Evolutionary conservation across 2,797 vertebrate species (phyloP).

Genomic region (Sebastes baramenuke): DNA sequence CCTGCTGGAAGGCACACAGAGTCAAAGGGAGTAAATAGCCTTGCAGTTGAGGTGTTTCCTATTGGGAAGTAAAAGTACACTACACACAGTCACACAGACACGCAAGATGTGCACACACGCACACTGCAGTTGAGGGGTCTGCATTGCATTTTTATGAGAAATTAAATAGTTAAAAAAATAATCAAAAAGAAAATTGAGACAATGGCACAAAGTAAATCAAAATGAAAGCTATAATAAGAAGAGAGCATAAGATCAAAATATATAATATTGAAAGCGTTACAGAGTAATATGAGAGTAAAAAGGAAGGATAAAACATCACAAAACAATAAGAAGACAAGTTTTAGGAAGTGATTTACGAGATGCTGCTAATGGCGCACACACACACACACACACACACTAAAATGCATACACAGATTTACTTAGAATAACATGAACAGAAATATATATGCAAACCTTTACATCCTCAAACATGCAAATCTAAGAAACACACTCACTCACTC

Average conservation of each 20-base stretch:
- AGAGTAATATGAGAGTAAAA: background rate
- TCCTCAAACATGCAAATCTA: slow-evolving; percentile 42
- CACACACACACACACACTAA: background rate
- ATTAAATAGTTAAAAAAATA: background rate
- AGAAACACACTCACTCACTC: slow-evolving; percentile 23
- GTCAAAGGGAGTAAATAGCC: slow-evolving; percentile 73
- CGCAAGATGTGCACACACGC: background rate
- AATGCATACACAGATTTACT: background rate
- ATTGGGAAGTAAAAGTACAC: slow-evolving; percentile 30
- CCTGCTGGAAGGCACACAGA: slow-evolving; percentile 59
- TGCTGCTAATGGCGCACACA: background rate
- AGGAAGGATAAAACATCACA: background rate
- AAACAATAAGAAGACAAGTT: background rate
- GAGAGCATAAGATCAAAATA: background rate
- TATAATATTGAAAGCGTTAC: background rate
- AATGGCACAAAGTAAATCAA: background rate
- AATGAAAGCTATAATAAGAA: background rate
- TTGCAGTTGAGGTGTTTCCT: slow-evolving; percentile 79
- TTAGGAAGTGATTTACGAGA: background rate
- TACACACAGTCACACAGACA: background rate
- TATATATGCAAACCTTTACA: slow-evolving; percentile 26
- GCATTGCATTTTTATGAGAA: background rate
- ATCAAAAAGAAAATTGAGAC: background rate
- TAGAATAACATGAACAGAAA: background rate
- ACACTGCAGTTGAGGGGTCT: background rate